phyloP scores from a whole-genome alignment of 2,888 invertebrate species.

The Allophyes oxyacanthae region DNA sequence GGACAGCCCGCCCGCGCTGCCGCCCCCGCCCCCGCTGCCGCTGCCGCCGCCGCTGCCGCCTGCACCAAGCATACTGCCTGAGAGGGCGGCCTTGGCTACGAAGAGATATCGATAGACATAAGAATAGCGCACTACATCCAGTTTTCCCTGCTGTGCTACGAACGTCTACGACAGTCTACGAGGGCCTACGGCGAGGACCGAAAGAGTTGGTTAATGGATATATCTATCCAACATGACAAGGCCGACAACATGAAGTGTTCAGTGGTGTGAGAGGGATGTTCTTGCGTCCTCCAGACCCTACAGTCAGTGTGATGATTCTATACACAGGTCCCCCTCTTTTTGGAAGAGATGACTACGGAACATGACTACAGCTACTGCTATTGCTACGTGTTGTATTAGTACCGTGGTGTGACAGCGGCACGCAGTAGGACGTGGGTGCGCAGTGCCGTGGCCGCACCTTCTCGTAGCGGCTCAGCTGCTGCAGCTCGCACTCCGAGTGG shows the following conservation, averaged over 20 bases:
- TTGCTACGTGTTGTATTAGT: conserved; percentile 74
- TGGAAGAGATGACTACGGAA: too few relatives aligned
- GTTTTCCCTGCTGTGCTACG: too few relatives aligned
- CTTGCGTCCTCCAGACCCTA: too few relatives aligned
- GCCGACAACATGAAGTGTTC: too few relatives aligned
- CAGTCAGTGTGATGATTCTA: too few relatives aligned
- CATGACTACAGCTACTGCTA: not conserved
- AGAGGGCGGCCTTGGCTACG: conserved; percentile 40
- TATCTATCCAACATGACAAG: too few relatives aligned
- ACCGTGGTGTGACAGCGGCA: conserved; percentile 92
- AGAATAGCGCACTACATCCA: not conserved
- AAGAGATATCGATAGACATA: not conserved
- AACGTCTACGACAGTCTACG: too few relatives aligned
- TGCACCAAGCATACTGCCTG: conserved; percentile 46
- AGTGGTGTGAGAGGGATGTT: too few relatives aligned
- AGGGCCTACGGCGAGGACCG: too few relatives aligned
- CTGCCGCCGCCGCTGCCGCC: conserved; percentile 66
- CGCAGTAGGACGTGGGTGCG: conserved; percentile 85
- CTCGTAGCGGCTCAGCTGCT: conserved; percentile 85
- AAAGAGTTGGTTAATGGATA: too few relatives aligned
- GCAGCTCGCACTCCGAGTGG: conserved; percentile 85
- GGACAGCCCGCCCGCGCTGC: conserved; percentile 82
- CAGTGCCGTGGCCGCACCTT: conserved; percentile 86
- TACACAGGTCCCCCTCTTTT: too few relatives aligned
- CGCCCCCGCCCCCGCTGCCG: conserved; percentile 76